Evolutionary conservation across 2,797 vertebrate species (phyloP).

Genomic region (Malurus leucopterus): DNA sequence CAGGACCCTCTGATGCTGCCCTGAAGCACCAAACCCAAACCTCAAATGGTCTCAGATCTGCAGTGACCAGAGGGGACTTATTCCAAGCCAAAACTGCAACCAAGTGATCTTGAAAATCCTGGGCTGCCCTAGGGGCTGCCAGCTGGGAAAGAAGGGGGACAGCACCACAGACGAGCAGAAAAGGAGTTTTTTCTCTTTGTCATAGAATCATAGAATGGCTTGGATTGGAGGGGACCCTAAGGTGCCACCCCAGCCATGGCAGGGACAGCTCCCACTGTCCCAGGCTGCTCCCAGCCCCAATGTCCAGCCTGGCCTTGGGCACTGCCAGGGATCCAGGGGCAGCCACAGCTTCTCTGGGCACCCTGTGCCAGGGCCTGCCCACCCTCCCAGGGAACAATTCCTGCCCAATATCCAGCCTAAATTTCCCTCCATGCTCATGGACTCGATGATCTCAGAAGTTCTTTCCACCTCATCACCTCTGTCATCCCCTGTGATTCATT

Average conservation of each 20-base stretch:
- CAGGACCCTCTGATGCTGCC: not conserved
- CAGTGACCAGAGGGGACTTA: not conserved
- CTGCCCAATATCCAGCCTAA: too few species aligned
- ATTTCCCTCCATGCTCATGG: too few species aligned
- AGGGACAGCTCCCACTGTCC: too few species aligned
- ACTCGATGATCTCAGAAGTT: too few species aligned
- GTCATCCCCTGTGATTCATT: too few species aligned
- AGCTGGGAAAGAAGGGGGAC: not conserved
- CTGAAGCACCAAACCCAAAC: not conserved
- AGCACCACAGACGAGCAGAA: fast-evolving
- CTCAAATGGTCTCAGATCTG: not conserved
- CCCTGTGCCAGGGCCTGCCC: not conserved
- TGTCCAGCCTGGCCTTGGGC: fast-evolving
- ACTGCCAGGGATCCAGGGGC: not conserved
- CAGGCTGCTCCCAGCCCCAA: not conserved
- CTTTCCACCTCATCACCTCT: too few species aligned
- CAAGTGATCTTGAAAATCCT: not conserved
- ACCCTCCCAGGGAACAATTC: too few species aligned
- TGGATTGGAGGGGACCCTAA: not conserved
- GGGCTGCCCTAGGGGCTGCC: not conserved
- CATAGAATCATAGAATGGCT: not conserved
- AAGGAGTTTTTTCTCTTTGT: not conserved
- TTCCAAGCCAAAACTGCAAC: not conserved
- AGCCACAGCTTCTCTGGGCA: not conserved
- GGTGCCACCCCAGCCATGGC: too few species aligned